Conservation (phyloP, 2,797 vertebrate species). For the Enteromius trimaculatus region DNA sequence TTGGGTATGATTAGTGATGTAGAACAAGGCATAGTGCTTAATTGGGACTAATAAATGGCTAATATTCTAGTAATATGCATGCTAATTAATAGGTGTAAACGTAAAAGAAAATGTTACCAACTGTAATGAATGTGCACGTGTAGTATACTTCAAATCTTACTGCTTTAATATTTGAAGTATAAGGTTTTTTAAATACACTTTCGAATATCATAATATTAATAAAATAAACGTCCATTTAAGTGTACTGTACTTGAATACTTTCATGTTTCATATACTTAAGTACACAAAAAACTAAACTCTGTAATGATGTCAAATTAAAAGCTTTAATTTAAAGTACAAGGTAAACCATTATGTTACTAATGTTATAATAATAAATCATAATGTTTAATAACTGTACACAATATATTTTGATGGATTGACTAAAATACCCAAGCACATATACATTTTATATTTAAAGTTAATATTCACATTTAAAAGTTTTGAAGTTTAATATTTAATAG, state of each 20-base stretch:
- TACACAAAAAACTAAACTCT: background rate
- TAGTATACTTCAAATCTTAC: background rate
- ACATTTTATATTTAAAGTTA: background rate
- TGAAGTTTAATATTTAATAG: background rate
- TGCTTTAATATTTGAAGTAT: no score
- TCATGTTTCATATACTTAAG: background rate
- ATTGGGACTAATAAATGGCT: no score
- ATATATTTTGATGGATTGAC: background rate
- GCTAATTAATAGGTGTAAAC: no score
- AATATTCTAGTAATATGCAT: no score
- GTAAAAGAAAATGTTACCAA: background rate
- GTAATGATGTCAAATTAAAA: background rate
- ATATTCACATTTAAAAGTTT: background rate
- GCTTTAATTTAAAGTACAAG: background rate
- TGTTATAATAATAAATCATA: no score
- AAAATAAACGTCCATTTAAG: background rate
- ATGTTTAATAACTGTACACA: background rate
- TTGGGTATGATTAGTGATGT: no score
- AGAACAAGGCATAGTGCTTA: no score
- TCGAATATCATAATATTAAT: background rate
- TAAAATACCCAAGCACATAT: background rate
- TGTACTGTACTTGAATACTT: background rate
- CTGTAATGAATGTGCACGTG: background rate
- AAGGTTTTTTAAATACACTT: background rate
- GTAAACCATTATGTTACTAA: background rate